Base-by-base conservation (phyloP, 1,140 invertebrate genomes). In the Lysiphlebus fabarum region DNA sequence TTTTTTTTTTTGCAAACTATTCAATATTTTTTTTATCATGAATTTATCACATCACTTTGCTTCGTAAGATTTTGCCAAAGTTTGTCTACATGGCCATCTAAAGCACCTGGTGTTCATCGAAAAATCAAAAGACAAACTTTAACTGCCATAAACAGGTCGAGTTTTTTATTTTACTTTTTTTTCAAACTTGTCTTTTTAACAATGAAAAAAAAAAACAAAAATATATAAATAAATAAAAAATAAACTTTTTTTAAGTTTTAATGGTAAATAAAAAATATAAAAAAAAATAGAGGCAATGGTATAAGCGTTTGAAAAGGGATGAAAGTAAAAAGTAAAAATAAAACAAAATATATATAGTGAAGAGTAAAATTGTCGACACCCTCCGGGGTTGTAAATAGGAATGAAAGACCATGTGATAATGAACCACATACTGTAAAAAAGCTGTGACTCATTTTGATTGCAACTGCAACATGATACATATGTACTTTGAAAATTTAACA, bases 111-210 rank as follows among this genome's bases (percentile, higher is more conserved):
- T 44, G 49, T 60, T 60, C 53, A 54, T 60, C 55, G 53, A 55
- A 60, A 60, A 60, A 51, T 55, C 58, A 55, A 60, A 60, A 60
- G 58, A 60, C 58, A 60, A 60, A 60, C 58, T 49, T 17, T 50
- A 40, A 48, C 45, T 49, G 51, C 34, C 37, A 51, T 60, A 60
- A 60, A 60, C 58, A 60, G 53, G 50, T 55, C 58, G 58, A 55
- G 38, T 9, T 37, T 55, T 9, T 38, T 10, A n/a, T n/a, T n/a
- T n/a, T n/a, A n/a, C n/a, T 26, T 36, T 38, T n/a, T 57, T 50
- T 50, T 14, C 38, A 3, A 57, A 57, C 34, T 51, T 49, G 36
- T 33, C 33, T 38, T 34, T n/a, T 26, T 26, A 26, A 26, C 17
- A 26, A 26, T n/a, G n/a, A 26, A 26, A 26, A 4, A 26, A 4